Conservation (phyloP, 2,797 vertebrate genomes). For the Anomalospiza imberbis region DNA sequence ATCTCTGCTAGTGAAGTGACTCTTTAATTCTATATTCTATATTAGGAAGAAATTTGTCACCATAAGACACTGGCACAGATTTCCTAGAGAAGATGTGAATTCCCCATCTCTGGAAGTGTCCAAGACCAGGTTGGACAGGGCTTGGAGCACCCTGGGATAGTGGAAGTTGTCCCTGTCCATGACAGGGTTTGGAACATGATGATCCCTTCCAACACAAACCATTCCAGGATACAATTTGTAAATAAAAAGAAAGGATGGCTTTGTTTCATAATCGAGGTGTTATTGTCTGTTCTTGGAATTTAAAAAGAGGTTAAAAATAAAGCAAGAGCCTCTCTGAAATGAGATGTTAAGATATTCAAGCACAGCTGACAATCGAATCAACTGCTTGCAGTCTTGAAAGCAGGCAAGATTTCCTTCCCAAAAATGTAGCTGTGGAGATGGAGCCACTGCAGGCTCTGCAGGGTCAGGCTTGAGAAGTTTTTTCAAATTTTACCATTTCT, state of each 20-base stretch:
- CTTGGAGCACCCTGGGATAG: neutral
- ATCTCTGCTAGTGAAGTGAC: neutral
- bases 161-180: neutral
- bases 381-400: neutral
- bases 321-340: neutral
- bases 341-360: slow-evolving; percentile 20
- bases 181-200: accelerated
- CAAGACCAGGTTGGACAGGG: accelerated
- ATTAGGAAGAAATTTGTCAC: neutral
- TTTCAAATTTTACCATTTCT: neutral
- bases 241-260: neutral
- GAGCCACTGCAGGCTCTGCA: neutral
- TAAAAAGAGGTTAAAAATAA: slow-evolving; percentile 19
- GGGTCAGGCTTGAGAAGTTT: neutral
- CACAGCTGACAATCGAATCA: neutral
- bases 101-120: neutral
- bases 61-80: neutral
- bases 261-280: neutral
- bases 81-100: neutral
- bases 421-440: neutral
- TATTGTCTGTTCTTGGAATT: neutral
- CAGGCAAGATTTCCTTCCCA: neutral
- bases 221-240: neutral
- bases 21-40: neutral
- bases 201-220: neutral